A percentile compares a stretch with the other conserved stretches of the same genome.
Conservation (phyloP, 2,888 invertebrate genomes). For the Eugnorisma glareosa region DNA sequence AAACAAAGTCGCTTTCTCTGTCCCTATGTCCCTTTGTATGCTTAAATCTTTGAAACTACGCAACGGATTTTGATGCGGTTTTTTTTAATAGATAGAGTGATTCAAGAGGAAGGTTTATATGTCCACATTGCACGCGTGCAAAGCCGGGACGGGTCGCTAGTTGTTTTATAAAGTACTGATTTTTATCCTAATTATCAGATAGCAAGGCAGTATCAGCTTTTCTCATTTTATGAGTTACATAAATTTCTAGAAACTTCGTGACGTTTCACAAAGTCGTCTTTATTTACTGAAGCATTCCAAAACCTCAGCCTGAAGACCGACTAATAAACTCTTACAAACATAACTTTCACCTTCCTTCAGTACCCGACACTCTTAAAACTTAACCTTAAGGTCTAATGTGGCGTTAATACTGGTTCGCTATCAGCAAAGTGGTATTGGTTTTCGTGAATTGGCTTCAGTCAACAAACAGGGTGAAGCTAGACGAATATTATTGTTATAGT, state of each 20-base stretch:
- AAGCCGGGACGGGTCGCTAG: too few species aligned
- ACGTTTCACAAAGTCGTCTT: constrained; percentile 46
- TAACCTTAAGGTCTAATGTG: constrained; percentile 11
- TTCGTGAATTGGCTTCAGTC: constrained; percentile 77
- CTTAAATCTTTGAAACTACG: too few species aligned
- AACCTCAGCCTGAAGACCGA: constrained; percentile 63
- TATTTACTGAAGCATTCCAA: constrained; percentile 64
- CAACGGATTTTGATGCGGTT: too few species aligned
- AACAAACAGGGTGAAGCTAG: constrained; percentile 78
- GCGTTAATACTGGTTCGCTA: background rate
- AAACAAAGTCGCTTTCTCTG: too few species aligned
- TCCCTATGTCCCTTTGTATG: too few species aligned
- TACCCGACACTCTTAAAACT: background rate
- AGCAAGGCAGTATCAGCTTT: background rate
- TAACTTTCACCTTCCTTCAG: constrained; percentile 7
- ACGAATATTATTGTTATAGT: constrained; percentile 86
- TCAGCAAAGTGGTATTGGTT: constrained; percentile 33
- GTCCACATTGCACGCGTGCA: too few species aligned
- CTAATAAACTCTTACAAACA: constrained; percentile 65
- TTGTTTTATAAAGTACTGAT: too few species aligned
- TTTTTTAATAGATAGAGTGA: too few species aligned
- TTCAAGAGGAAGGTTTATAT: too few species aligned
- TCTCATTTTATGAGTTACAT: constrained; percentile 1
- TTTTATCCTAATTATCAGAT: background rate
- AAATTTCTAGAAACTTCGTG: constrained; percentile 12